Evolutionary conservation across 2,113 vertebrate species (phyloP), one percentile per base, ranked within the genome.

Genomic region (Larimichthys polyactis): DNA sequence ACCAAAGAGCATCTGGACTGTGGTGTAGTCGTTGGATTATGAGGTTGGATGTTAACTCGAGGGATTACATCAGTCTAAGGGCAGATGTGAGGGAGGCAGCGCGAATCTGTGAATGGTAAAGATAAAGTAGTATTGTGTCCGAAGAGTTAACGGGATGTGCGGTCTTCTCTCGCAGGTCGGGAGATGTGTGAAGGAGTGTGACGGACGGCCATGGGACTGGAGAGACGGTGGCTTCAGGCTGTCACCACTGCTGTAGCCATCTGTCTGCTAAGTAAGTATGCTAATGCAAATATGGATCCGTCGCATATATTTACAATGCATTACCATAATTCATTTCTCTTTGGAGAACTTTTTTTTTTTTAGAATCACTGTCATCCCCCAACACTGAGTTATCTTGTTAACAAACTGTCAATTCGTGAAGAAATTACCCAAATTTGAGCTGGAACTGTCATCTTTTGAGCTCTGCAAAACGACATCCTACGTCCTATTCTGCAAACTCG

Each of bases 141-240:
- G 71, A 60, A 36, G 24, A 62, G 40, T 84, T 48, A 91, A 59
- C 49, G 24, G 55, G 32, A 72, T 85, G 68, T 90, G 75, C 87
- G 84, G 36, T 81, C 51, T 65, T 79, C 19, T 87, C 63, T 91
- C 88, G 79, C 90, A 93, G 92, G 92, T 91, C 62, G 82, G 89
- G 90, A 86, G 85, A 93, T 95, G 91, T 93, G 91, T 91, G 91
- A 92, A 83, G 92, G 80, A 85, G 93, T 87, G 91, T 95, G 94
- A 95, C 83, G 62, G 65, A 90, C 91, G 93, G 94, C 93, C 93
- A 96, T 96, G 95, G 94, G 94, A 93, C 88, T 85, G 89, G 91
- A 93, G 91, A 91, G 90, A 90, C 92, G 86, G 87, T 93, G 95
- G 94, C 88, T 94, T 91, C 91, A 89, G 88, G 91, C 90, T 89